Base-by-base conservation (phyloP, 1,140 invertebrate genomes). In the Heterodera carotae region DNA sequence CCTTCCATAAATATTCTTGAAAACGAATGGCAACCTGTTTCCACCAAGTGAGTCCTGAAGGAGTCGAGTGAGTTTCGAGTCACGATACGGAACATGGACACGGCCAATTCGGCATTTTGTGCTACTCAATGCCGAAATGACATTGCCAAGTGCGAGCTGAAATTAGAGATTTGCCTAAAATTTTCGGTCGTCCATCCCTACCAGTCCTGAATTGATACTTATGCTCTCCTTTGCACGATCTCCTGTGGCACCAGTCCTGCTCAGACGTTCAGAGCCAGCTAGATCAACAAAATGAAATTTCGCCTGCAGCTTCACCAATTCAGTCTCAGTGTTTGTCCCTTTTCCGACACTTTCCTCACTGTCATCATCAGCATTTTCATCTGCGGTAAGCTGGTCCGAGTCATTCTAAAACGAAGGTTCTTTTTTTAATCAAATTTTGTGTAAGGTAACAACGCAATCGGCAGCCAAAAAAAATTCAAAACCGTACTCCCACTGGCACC, bases 21-120 rank as follows among this genome's bases (percentile, higher is more conserved):
- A 18, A 18, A 33, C 29, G 39, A 43, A 22, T 22, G 48, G 12
- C n/a, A 80, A 90, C 90, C 89, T 91, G 86, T 91, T 92, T 89
- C 96, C 97, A 84, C 97, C 97, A 22, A 99, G 89, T 3, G 97
- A 99, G 89, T 99, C 90, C 88, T 99, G 96, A 12, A 90, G 80
- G 8, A 90, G 81, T 48, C 89, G 80, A 6, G 89, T 90, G n/a
- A 90, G 81, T 80, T 91, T 91, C 0, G 89, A 90, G 79, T 90
- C 89, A 48, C 90, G 84, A 78, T 91, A 91, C 8, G 90, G 90
- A 10, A 91, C 90, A 82, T 90, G 90, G 69, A 91, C 90, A 82
- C 90, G 89, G 68, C 88, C 72, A 33, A 36, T 22, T 33, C 67
- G 43, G 60, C 88, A 48, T 18, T 75, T 80, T 66, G 86, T 85